Conservation (phyloP, 1,140 invertebrate species). For the Drosophila kanapiae region DNA sequence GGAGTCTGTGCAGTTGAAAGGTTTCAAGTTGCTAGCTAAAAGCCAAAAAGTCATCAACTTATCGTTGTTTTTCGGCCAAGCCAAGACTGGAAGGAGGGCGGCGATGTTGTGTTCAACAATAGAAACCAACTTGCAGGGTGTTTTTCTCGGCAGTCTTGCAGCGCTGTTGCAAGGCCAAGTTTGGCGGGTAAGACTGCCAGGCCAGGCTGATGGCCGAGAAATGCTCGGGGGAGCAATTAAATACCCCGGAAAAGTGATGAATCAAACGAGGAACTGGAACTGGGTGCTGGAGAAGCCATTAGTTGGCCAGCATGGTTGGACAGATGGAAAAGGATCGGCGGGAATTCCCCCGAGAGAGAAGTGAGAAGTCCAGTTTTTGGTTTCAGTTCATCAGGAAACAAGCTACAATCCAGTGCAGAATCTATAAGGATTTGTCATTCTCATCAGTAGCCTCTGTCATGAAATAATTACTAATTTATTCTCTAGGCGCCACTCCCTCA, state of each 20-base stretch:
- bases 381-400: background rate
- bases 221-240: slow-evolving; percentile 51
- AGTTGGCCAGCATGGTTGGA: slow-evolving; percentile 8
- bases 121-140: slow-evolving; percentile 19
- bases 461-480: background rate
- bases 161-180: slow-evolving; percentile 20
- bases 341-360: slow-evolving; percentile 7
- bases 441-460: no score
- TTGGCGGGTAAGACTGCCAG: slow-evolving; percentile 2
- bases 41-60: slow-evolving; percentile 57
- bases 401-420: background rate
- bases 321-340: slow-evolving; percentile 16
- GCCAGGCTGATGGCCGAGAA: slow-evolving; percentile 5
- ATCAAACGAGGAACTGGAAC: slow-evolving; percentile 22
- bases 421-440: background rate
- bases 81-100: background rate
- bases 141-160: background rate
- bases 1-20: slow-evolving; percentile 45
- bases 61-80: slow-evolving; percentile 40
- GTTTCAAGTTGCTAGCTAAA: slow-evolving; percentile 52
- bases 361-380: background rate
- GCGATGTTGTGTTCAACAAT: background rate
- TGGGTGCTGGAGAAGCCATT: slow-evolving; percentile 16
- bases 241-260: slow-evolving; percentile 54
- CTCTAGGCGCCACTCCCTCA: no score